Evolutionary conservation across 2,888 invertebrate genomes (phyloP).

Genomic region (Dolichomitus sp.): DNA sequence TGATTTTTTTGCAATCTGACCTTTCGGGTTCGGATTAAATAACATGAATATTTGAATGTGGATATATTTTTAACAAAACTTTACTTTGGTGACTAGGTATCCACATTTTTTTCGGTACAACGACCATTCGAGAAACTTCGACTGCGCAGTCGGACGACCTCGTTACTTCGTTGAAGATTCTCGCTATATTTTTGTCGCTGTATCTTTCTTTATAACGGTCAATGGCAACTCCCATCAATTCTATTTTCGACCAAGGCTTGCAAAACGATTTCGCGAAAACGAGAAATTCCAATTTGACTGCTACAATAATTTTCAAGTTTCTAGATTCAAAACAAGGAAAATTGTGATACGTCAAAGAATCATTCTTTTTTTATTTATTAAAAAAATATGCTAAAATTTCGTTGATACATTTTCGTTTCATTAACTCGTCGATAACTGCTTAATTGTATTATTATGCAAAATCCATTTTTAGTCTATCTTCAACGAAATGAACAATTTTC

Average conservation of each 20-base stretch:
- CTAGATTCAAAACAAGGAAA: background rate
- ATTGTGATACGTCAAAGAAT: too few species aligned
- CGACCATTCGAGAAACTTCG: constrained; percentile 41
- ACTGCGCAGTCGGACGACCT: constrained; percentile 23
- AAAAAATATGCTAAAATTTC: too few species aligned
- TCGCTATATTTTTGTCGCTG: constrained; percentile 39
- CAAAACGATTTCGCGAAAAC: background rate
- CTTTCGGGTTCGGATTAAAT: background rate
- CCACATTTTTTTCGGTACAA: background rate
- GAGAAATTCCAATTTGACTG: background rate
- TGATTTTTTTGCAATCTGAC: background rate
- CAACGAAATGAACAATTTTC: too few species aligned
- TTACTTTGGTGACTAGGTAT: background rate
- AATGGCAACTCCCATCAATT: constrained; percentile 23
- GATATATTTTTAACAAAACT: background rate
- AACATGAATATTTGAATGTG: too few species aligned
- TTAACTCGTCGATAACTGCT: too few species aligned
- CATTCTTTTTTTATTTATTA: too few species aligned
- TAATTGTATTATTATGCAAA: too few species aligned
- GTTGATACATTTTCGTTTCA: too few species aligned
- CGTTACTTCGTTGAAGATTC: constrained; percentile 28
- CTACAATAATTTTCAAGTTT: background rate
- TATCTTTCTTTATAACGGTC: constrained; percentile 4
- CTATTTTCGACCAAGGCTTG: constrained; percentile 11
- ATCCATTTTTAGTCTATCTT: too few species aligned